Percentiles rank a stretch among this genome's conserved stretches.
These are phyloP conservation scores for Berghia stephanieae DNA, from an alignment of 1,140 invertebrate genomes.

Conservation along the genomic window DNA sequence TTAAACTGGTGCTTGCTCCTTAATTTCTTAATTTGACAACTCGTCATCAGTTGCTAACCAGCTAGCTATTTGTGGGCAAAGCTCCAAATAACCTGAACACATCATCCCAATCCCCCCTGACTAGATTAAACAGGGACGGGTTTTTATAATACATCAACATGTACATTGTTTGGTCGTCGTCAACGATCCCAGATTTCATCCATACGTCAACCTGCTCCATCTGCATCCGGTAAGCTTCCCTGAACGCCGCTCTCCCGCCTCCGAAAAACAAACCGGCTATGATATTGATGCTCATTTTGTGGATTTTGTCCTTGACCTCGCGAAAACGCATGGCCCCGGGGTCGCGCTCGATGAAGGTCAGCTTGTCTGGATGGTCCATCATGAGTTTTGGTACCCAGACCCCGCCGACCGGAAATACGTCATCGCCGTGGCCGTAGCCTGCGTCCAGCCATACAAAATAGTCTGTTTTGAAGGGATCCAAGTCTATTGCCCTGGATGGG, in stretches of 20 bases:
- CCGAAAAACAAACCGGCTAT: slow-evolving; percentile 28
- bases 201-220: slow-evolving; percentile 19
- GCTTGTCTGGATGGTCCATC: slow-evolving; percentile 3
- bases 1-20: too few relatives aligned
- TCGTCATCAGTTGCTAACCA: too few relatives aligned
- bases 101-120: slow-evolving; percentile 30
- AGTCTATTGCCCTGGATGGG: background rate
- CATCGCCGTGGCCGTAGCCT: slow-evolving; percentile 33
- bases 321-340: background rate
- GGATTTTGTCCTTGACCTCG: background rate
- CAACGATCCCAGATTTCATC: slow-evolving; percentile 28
- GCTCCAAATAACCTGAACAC: slow-evolving; percentile 30
- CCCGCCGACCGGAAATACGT: slow-evolving; percentile 27
- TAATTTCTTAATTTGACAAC: too few relatives aligned
- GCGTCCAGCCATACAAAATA: slow-evolving; percentile 34
- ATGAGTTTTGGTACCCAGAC: slow-evolving; percentile 29
- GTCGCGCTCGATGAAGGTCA: slow-evolving; percentile 26
- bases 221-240: slow-evolving; percentile 21
- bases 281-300: slow-evolving; percentile 32
- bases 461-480: slow-evolving; percentile 28
- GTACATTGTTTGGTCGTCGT: slow-evolving; percentile 35
- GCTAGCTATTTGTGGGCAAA: too few relatives aligned
- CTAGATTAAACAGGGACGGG: slow-evolving; percentile 26
- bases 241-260: slow-evolving; percentile 15
- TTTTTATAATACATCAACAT: slow-evolving; percentile 32